Base-by-base conservation (phyloP, 2,888 invertebrate genomes). In the Disparrhopalites patrizii region DNA sequence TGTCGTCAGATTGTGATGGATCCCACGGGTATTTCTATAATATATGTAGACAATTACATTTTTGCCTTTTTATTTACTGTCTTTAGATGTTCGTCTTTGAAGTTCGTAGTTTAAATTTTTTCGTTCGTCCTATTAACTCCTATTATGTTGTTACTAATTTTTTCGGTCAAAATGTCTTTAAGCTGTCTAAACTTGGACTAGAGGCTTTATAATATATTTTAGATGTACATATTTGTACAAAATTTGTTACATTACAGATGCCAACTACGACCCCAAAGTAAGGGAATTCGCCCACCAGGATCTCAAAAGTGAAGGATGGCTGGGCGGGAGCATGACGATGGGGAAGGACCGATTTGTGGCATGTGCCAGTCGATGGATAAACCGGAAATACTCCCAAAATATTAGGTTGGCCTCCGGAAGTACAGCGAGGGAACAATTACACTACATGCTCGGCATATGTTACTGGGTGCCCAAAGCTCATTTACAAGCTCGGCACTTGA, bases 1-100 rank as follows among this genome's bases (percentile, higher is more conserved):
- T 83, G 82, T 76, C 70, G 68, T 51, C 79, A 80, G 4, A 79
- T 79, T 58, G 72, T 79, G 3, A 78, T 82, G 65, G 81, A 81
- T 64, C 63, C 73, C 0, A 72, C 73, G 2, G 81, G 82, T 57
- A 25, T n/a, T n/a, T n/a, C n/a, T n/a, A n/a, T n/a, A n/a, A n/a
- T n/a, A n/a, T n/a, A n/a, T n/a, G n/a, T n/a, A n/a, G n/a, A n/a
- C n/a, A n/a, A n/a, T n/a, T n/a, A n/a, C n/a, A n/a, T n/a, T n/a
- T n/a, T n/a, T n/a, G n/a, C n/a, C n/a, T n/a, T n/a, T n/a, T n/a
- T n/a, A n/a, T n/a, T n/a, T n/a, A n/a, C n/a, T n/a, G n/a, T n/a
- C n/a, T n/a, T n/a, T n/a, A n/a, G n/a, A n/a, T n/a, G n/a, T n/a
- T n/a, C n/a, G n/a, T n/a, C n/a, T n/a, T n/a, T n/a, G n/a, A n/a